Evolutionary conservation across 2,888 invertebrate species (phyloP).

Genomic region (Drosophila merina): DNA sequence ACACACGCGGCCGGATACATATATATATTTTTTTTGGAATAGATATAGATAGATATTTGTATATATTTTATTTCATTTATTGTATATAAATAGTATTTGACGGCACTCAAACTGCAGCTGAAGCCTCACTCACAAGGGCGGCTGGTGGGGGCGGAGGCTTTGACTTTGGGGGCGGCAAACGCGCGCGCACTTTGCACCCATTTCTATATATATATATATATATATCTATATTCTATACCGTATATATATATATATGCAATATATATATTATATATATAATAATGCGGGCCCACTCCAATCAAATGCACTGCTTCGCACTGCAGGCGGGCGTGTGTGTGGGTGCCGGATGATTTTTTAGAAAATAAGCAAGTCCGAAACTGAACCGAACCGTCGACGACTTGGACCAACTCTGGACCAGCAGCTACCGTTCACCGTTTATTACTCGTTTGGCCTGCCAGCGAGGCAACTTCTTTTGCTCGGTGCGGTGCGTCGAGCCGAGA

Average conservation of each 20-base stretch:
- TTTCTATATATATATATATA: constrained; percentile 35
- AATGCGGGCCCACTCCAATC: constrained; percentile 54
- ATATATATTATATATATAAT: constrained; percentile 74
- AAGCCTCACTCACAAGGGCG: constrained; percentile 34
- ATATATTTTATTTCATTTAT: constrained; percentile 71
- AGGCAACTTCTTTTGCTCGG: constrained; percentile 61
- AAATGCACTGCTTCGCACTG: constrained; percentile 28
- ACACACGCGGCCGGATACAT: constrained; percentile 31
- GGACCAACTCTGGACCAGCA: constrained; percentile 67
- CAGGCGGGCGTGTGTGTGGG: constrained; percentile 52
- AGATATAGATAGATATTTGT: constrained; percentile 32
- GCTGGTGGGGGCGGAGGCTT: constrained; percentile 31
- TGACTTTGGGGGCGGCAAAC: constrained; percentile 65
- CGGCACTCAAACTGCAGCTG: constrained; percentile 56
- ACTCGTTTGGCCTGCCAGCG: constrained; percentile 18
- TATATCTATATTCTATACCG: constrained; percentile 58
- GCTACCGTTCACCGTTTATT: constrained; percentile 43
- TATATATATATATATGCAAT: constrained; percentile 51
- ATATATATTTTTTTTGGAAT: constrained; percentile 21
- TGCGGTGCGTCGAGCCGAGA: constrained; percentile 77
- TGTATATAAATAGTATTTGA: constrained; percentile 74
- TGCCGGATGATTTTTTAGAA: constrained; percentile 66
- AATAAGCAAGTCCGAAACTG: constrained; percentile 79
- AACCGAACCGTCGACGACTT: constrained; percentile 79
- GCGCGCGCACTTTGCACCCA: constrained; percentile 69